Evolutionary conservation across 2,113 vertebrate species (phyloP).

Genomic region (Willisornis vidua): DNA sequence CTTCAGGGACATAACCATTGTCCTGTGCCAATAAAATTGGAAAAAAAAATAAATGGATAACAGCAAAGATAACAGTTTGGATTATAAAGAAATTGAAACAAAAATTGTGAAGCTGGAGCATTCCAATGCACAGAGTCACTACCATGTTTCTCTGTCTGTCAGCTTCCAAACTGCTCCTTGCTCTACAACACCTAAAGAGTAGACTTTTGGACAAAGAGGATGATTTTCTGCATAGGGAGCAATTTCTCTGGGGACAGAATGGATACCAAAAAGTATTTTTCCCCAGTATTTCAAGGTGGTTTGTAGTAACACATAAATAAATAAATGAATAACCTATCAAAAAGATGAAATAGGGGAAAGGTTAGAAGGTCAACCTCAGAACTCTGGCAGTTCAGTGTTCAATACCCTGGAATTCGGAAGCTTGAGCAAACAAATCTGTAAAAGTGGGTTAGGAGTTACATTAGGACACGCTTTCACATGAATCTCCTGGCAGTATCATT

Average conservation of each 20-base stretch:
- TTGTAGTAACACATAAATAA: neutral
- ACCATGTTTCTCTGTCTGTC: neutral
- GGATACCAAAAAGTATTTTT: neutral
- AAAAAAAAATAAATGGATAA: neutral
- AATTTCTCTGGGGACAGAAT: neutral
- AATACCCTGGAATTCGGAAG: neutral
- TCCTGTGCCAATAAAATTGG: neutral
- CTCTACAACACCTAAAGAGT: neutral
- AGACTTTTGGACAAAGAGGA: neutral
- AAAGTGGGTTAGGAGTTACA: neutral
- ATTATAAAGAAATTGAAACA: neutral
- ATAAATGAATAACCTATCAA: neutral
- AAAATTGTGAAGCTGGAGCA: neutral
- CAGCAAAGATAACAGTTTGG: neutral
- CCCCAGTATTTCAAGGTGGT: neutral
- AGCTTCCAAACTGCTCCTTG: neutral
- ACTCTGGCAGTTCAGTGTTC: fast-evolving
- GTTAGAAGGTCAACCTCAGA: neutral
- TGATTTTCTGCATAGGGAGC: neutral
- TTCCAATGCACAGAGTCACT: neutral
- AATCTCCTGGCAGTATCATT: neutral
- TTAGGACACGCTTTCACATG: fast-evolving
- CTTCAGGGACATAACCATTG: neutral
- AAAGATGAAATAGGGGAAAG: neutral
- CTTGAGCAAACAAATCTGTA: neutral